phyloP scores from a whole-genome alignment of 2,888 invertebrate genomes.

The Leptopterna dolabrata region DNA sequence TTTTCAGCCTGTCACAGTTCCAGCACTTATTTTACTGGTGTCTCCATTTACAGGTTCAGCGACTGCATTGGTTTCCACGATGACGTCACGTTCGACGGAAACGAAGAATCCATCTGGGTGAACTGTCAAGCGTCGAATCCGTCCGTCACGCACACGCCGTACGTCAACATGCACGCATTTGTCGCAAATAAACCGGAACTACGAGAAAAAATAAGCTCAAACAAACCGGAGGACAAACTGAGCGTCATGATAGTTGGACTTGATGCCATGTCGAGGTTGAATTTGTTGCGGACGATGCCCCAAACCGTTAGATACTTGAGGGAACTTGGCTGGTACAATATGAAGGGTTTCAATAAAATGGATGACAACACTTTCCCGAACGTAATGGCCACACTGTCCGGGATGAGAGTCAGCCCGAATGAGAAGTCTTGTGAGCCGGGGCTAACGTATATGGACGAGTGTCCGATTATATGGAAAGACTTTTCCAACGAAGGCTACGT shows the following conservation, averaged over 20 bases:
- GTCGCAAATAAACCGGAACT: constrained; percentile 70
- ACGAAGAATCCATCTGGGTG: constrained; percentile 60
- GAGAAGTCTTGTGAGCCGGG: constrained; percentile 58
- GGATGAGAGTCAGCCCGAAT: constrained; percentile 68
- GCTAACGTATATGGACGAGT: constrained; percentile 72
- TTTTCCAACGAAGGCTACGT: constrained; percentile 77
- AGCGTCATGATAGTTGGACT: constrained; percentile 85
- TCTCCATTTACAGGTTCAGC: constrained; percentile 56
- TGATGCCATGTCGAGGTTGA: constrained; percentile 85
- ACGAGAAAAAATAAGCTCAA: constrained; percentile 55
- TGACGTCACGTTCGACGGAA: constrained; percentile 58
- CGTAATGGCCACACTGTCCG: constrained; percentile 83
- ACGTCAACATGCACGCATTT: constrained; percentile 72
- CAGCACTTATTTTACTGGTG: background rate
- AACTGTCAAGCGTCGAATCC: constrained; percentile 55
- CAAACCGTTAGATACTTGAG: constrained; percentile 76
- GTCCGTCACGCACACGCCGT: constrained; percentile 65
- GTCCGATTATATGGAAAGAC: constrained; percentile 82
- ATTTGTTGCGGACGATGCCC: constrained; percentile 81
- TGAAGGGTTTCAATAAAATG: constrained; percentile 82
- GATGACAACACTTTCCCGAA: constrained; percentile 94
- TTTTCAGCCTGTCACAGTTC: too few species aligned
- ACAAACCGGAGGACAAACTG: constrained; percentile 64
- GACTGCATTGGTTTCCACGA: constrained; percentile 58
- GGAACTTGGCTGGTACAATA: constrained; percentile 77